Evolutionary conservation across 2,113 vertebrate species (phyloP).

Genomic region (Procavia capensis): DNA sequence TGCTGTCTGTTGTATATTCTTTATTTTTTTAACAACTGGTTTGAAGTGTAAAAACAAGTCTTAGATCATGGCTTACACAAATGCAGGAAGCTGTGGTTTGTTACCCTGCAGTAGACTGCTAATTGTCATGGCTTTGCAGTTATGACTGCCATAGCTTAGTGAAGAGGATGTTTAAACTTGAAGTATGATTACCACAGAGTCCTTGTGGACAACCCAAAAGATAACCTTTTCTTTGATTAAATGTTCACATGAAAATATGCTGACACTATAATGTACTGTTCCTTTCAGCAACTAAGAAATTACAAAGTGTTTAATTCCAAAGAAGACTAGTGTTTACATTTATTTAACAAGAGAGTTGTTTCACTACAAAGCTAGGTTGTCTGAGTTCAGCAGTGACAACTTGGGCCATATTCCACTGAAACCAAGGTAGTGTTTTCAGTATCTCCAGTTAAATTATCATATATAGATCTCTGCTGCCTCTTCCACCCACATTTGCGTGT

Average conservation of each 20-base stretch:
- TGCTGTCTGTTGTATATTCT: not conserved
- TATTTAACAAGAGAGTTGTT: not conserved
- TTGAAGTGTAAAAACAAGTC: slow-evolving; percentile 40
- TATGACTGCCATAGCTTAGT: not conserved
- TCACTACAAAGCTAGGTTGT: not conserved
- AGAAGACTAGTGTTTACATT: not conserved
- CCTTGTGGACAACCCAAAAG: not conserved
- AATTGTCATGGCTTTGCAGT: not conserved
- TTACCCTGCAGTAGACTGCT: not conserved
- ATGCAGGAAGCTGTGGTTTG: not conserved
- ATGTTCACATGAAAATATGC: not conserved
- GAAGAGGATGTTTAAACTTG: not conserved
- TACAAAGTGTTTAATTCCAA: not conserved
- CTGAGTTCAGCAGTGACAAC: not conserved
- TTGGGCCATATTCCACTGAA: not conserved
- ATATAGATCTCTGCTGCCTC: not conserved
- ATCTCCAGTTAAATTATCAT: not conserved
- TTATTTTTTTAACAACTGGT: not conserved
- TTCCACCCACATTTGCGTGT: not conserved
- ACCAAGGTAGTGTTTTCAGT: not conserved
- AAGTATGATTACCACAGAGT: not conserved
- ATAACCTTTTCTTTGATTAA: not conserved
- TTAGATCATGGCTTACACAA: not conserved
- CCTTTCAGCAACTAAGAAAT: not conserved
- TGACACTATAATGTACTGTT: not conserved